Evolutionary conservation across 2,888 invertebrate species (phyloP).

Genomic region (Drosophila maculinotata): DNA sequence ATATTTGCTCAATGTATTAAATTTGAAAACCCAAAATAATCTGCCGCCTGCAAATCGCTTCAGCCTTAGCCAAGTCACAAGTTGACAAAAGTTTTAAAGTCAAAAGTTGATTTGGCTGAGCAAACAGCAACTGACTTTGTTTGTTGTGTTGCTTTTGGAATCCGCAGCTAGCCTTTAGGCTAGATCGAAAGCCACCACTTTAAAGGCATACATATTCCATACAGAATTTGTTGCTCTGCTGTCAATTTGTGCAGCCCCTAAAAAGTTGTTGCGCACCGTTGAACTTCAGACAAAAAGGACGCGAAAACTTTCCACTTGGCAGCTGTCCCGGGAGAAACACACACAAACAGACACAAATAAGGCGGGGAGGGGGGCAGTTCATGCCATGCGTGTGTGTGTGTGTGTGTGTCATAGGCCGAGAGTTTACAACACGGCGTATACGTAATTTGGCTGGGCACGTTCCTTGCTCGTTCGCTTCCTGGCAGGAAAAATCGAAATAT

Average conservation of each 20-base stretch:
- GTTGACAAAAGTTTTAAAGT: constrained; percentile 34
- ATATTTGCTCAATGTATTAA: background rate
- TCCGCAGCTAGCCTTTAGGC: constrained; percentile 24
- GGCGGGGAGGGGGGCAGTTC: background rate
- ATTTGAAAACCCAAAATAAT: constrained; percentile 25
- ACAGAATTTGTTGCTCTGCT: constrained; percentile 42
- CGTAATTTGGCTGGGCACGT: constrained; percentile 49
- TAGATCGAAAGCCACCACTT: constrained; percentile 27
- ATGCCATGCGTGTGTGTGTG: constrained; percentile 4
- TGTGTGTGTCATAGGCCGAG: constrained; percentile 30
- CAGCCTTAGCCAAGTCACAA: too few species aligned
- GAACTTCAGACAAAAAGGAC: constrained; percentile 68
- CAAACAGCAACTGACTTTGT: constrained; percentile 22
- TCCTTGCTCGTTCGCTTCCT: constrained; percentile 6
- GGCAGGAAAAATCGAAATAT: constrained; percentile 38
- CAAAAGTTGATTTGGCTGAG: constrained; percentile 30
- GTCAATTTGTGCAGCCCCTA: constrained; percentile 52
- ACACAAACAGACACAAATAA: constrained; percentile 5
- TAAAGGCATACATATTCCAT: constrained; percentile 42
- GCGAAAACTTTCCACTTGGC: constrained; percentile 71
- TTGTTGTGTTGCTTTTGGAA: constrained; percentile 27
- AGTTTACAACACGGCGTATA: constrained; percentile 55
- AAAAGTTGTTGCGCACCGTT: constrained; percentile 73
- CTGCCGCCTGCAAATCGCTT: constrained; percentile 3
- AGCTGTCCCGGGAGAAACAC: constrained; percentile 39